phyloP scores from a whole-genome alignment of 2,113 vertebrate genomes.

The Glaucidium brasilianum region DNA sequence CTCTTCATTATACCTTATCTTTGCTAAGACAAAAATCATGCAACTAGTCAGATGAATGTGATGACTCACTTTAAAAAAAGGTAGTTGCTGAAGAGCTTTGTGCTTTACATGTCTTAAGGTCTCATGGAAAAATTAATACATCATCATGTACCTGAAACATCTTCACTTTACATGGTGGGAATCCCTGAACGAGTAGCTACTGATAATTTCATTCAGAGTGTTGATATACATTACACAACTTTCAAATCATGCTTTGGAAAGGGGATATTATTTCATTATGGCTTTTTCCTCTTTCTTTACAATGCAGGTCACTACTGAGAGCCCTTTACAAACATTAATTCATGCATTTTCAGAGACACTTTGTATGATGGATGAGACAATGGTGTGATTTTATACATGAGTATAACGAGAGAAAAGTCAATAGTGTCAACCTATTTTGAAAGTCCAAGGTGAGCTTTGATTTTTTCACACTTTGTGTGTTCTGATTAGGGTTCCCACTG shows the following conservation, averaged over 20 bases:
- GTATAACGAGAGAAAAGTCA: background rate
- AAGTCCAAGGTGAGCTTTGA: background rate
- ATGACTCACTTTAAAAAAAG: background rate
- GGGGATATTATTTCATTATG: background rate
- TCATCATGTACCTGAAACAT: background rate
- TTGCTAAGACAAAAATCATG: background rate
- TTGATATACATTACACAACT: background rate
- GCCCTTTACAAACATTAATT: background rate
- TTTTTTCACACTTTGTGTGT: background rate
- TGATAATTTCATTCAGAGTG: background rate
- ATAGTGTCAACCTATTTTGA: background rate
- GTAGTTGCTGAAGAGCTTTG: background rate
- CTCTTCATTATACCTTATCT: background rate
- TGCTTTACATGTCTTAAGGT: background rate
- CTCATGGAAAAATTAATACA: background rate
- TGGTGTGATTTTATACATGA: background rate
- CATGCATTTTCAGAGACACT: background rate
- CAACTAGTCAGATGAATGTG: background rate
- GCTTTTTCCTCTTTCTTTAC: background rate
- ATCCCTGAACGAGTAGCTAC: background rate
- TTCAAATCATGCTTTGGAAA: background rate
- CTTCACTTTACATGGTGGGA: background rate
- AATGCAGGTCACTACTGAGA: background rate
- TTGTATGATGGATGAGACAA: background rate
- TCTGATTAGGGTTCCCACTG: background rate